Conservation (phyloP, 1,140 invertebrate genomes). For the Leptonema lineaticorne region DNA sequence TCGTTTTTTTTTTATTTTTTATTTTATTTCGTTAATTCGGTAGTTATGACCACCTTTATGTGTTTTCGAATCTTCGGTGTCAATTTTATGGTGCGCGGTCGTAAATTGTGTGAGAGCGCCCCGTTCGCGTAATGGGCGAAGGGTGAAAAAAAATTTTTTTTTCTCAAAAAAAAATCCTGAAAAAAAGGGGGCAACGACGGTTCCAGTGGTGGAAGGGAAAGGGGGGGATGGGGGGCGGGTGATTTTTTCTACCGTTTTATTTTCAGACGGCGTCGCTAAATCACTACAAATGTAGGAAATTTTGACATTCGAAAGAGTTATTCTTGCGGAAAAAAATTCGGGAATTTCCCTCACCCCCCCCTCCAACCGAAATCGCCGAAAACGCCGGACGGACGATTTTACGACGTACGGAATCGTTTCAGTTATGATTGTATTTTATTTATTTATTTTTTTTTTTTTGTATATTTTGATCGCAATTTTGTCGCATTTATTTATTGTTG, state of each 20-base stretch:
- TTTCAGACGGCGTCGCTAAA: slow-evolving; percentile 12
- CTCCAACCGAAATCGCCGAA: too few species aligned
- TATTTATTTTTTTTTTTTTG: too few species aligned
- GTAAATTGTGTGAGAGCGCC: slow-evolving; percentile 10
- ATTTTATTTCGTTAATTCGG: slow-evolving; percentile 21
- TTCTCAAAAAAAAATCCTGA: too few species aligned
- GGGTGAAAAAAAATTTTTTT: too few species aligned
- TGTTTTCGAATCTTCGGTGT: slow-evolving; percentile 29
- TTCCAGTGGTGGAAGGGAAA: too few species aligned
- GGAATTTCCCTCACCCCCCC: background rate
- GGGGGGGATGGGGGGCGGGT: too few species aligned
- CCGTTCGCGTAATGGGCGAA: slow-evolving; percentile 6
- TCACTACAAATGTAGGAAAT: background rate
- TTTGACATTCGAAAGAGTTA: slow-evolving; percentile 5
- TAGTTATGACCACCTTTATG: slow-evolving; percentile 29
- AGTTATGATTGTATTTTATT: too few species aligned
- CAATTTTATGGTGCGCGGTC: slow-evolving; percentile 26
- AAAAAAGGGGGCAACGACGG: background rate
- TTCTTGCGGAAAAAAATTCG: background rate
- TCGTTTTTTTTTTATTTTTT: slow-evolving; percentile 14
- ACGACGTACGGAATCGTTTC: too few species aligned
- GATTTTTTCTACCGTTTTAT: too few species aligned
- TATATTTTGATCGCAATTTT: too few species aligned
- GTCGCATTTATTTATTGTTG: too few species aligned
- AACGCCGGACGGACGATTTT: too few species aligned